Evolutionary conservation across 2,113 vertebrate genomes (phyloP).

Genomic region (Neodon shergylaensis): DNA sequence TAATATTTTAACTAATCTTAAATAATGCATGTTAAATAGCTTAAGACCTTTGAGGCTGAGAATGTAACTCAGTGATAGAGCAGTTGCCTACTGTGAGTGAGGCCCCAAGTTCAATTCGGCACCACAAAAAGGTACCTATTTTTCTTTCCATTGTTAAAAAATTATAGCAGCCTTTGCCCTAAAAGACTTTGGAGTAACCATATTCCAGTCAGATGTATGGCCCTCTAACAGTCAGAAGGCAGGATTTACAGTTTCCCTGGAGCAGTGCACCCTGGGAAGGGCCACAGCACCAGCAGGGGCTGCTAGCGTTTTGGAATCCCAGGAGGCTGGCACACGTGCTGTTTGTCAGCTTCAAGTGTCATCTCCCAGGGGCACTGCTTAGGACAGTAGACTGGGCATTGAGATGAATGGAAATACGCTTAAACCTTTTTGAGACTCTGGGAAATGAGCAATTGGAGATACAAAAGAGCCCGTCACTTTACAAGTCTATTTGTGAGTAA

Average conservation of each 20-base stretch:
- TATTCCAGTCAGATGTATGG: background rate
- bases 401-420: conserved; percentile 3
- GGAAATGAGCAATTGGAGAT: background rate
- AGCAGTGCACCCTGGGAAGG: background rate
- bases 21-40: background rate
- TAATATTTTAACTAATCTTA: background rate
- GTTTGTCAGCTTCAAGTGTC: conserved; percentile 32
- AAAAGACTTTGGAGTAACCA: background rate
- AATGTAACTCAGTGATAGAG: background rate
- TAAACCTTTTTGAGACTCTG: conserved; percentile 8
- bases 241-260: background rate
- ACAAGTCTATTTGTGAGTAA: background rate
- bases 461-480: background rate
- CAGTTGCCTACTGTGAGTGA: background rate
- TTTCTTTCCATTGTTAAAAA: background rate
- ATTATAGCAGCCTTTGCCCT: background rate
- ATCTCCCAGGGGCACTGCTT: background rate
- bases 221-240: background rate
- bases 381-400: conserved; percentile 32
- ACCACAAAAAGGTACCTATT: background rate
- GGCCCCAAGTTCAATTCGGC: background rate
- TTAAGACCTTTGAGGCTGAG: background rate
- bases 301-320: conserved; percentile 2
- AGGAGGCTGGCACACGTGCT: background rate
- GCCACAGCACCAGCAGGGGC: background rate